Base-by-base conservation (phyloP, 2,888 invertebrate species). In the Oeneis ivallda region DNA sequence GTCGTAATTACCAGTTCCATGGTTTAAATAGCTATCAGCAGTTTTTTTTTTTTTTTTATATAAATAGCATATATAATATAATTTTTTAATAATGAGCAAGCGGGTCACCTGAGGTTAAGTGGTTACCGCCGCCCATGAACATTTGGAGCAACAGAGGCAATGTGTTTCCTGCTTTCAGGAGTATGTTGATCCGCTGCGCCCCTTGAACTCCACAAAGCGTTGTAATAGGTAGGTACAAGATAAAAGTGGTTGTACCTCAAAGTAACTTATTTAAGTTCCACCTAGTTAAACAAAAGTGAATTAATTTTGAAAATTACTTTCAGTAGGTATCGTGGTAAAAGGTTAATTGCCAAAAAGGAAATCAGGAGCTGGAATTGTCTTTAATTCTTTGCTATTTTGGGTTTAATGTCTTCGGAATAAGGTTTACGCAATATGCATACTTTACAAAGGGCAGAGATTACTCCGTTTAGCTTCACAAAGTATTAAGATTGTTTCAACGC, bases 401-500 rank as follows among this genome's bases (percentile, higher is more conserved):
- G 4, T 47, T 47, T 34, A 34, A 49, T 58, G 17, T 7, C 11
- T 17, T 34, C 11, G 17, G 26, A 45, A 49, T 47, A 59, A 59
- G 49, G 47, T 59, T 59, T 37, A 59, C 41, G 4, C 17, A 59
- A 59, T 59, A 37, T 17, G 15, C 32, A 15, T 15, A 17, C 53
- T 3, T n/a, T 53, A 37, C 9, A 56, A 56, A 56, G 56, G 56
- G 39, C 56, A 39, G 56, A 56, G 41, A 56, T 56, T 49, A 59
- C 47, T 47, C 8, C 59, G 45, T 47, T 59, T 49, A 37, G 17
- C 32, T 37, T 47, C 49, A 62, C 62, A 58, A 62, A 70, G 70
- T 72, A 71, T 72, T 73, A 73, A 74, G 73, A 73, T 73, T 69
- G 70, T 71, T 73, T 71, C 72, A 68, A 71, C 70, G 69, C 60